Percentiles rank a stretch among this genome's conserved stretches.
Evolutionary conservation across 2,888 invertebrate species (phyloP).

Genomic region (Rhyacophila evoluta): DNA sequence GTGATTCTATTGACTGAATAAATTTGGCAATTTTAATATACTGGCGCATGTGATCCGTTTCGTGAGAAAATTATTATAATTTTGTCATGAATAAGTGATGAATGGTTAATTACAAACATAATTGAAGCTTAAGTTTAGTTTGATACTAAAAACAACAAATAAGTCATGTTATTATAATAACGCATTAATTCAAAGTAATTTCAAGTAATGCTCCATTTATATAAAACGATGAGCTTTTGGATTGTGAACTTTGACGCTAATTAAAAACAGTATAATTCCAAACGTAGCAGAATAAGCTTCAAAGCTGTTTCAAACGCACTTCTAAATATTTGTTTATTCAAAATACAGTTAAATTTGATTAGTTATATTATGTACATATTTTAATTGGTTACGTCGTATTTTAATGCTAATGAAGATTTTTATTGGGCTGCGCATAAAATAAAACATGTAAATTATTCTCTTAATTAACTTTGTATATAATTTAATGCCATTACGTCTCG

Average conservation of each 20-base stretch:
- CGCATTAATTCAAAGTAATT: not conserved
- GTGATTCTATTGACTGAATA: too few relatives aligned
- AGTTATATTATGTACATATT: not conserved
- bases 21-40: too few relatives aligned
- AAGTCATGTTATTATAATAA: too few relatives aligned
- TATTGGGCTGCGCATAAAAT: not conserved
- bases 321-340: not conserved
- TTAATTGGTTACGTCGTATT: not conserved
- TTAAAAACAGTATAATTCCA: not conserved
- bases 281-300: not conserved
- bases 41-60: too few relatives aligned
- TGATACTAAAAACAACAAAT: too few relatives aligned
- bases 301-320: constrained; percentile 9
- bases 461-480: not conserved
- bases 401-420: not conserved
- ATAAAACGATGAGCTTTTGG: not conserved
- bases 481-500: not conserved
- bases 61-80: too few relatives aligned
- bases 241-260: not conserved
- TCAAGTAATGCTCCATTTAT: not conserved
- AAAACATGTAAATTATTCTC: not conserved
- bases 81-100: too few relatives aligned
- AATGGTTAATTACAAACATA: too few relatives aligned
- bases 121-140: too few relatives aligned
- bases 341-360: not conserved